phyloP scores from a whole-genome alignment of 2,113 vertebrate genomes.

The Aplodontia rufa region DNA sequence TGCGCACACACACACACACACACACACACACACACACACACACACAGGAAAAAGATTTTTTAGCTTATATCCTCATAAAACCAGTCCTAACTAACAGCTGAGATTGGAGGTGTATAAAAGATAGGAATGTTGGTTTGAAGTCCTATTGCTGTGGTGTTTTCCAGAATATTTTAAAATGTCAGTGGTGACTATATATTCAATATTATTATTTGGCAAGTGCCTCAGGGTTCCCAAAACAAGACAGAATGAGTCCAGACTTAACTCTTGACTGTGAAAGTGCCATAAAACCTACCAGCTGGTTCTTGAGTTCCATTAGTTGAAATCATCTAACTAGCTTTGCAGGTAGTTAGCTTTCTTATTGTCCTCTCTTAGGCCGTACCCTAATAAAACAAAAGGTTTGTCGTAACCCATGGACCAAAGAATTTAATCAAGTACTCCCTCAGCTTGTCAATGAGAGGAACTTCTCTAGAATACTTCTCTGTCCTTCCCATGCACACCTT shows the following conservation, averaged over 20 bases:
- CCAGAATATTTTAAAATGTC: conserved; percentile 27
- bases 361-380: neutral
- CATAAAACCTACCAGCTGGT: neutral
- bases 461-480: neutral
- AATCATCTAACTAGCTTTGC: conserved; percentile 16
- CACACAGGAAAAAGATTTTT: neutral
- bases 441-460: neutral
- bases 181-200: neutral
- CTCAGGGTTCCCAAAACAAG: neutral
- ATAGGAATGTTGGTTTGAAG: neutral
- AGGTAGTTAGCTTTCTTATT: neutral
- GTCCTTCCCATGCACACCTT: neutral
- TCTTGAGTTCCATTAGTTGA: neutral
- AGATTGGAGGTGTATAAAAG: neutral
- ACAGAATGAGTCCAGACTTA: neutral
- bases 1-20: no score
- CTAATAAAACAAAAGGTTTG: neutral
- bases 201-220: neutral
- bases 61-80: neutral
- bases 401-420: neutral
- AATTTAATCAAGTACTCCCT: conserved; percentile 11
- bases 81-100: neutral
- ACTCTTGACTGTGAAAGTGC: neutral
- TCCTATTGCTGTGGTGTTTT: conserved; percentile 7
- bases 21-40: neutral